Evolutionary conservation across 2,797 vertebrate genomes (phyloP).

Genomic region (Gouania willdenowi): DNA sequence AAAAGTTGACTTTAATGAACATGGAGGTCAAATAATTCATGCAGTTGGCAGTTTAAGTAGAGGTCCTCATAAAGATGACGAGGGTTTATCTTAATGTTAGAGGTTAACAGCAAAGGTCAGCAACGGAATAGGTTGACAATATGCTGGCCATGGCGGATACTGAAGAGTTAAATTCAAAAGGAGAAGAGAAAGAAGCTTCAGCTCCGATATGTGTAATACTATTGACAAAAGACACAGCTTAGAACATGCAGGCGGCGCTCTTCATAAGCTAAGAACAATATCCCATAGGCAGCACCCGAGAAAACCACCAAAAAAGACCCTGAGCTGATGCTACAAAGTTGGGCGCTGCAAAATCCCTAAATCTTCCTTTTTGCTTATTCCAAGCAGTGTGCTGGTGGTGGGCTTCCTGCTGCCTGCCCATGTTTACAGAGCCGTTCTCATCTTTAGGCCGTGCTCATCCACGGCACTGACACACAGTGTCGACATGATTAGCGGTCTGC

Average conservation of each 20-base stretch:
- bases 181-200: neutral
- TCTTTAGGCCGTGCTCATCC: slow-evolving; percentile 71
- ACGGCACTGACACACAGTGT: slow-evolving; percentile 64
- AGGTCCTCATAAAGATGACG: slow-evolving; percentile 54
- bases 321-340: slow-evolving; percentile 68
- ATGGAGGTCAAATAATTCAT: slow-evolving; percentile 58
- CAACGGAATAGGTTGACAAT: slow-evolving; percentile 20
- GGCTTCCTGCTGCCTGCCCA: slow-evolving; percentile 55
- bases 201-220: slow-evolving; percentile 51
- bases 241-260: slow-evolving; percentile 51
- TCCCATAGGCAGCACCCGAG: slow-evolving; percentile 57
- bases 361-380: slow-evolving; percentile 72
- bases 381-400: slow-evolving; percentile 30
- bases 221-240: slow-evolving; percentile 66
- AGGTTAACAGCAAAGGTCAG: slow-evolving; percentile 61
- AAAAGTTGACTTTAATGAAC: slow-evolving; percentile 45
- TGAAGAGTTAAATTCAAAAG: slow-evolving; percentile 44
- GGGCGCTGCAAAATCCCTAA: slow-evolving; percentile 70
- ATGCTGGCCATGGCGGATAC: slow-evolving; percentile 12
- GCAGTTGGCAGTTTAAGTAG: slow-evolving; percentile 27
- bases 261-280: slow-evolving; percentile 70
- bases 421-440: slow-evolving; percentile 71
- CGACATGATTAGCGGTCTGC: slow-evolving; percentile 69
- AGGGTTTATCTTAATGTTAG: slow-evolving; percentile 47
- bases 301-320: slow-evolving; percentile 54